These are phyloP conservation scores for Podarcis muralis DNA, from an alignment of 2,113 vertebrate genomes.

Conservation along the genomic window DNA sequence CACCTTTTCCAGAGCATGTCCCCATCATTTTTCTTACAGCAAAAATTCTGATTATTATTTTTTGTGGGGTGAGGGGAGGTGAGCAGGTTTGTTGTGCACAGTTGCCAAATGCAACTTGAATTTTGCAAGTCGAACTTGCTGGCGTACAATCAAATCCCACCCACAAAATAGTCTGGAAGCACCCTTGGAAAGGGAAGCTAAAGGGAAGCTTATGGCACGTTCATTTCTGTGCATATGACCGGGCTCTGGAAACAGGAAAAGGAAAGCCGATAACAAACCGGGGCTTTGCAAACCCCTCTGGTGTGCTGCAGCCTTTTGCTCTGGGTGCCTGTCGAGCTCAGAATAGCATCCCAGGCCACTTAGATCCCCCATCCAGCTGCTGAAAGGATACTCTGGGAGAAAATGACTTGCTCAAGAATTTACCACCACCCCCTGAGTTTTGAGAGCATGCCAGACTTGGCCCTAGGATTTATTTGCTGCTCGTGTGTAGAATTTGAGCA, in stretches of 20 bases:
- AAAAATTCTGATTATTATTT: no score
- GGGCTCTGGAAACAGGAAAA: slow-evolving; percentile 39
- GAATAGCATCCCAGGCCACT: slow-evolving; percentile 44
- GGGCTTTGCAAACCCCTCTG: slow-evolving; percentile 16
- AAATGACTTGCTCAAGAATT: slow-evolving; percentile 33
- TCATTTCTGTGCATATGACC: slow-evolving; percentile 16
- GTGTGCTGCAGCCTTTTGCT: neutral
- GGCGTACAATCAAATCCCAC: no score
- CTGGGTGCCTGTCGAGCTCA: slow-evolving; percentile 48
- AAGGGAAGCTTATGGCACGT: neutral
- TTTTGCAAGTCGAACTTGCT: neutral
- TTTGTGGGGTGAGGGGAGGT: no score
- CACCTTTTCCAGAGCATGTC: no score
- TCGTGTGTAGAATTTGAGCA: neutral
- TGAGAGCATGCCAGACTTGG: slow-evolving; percentile 12
- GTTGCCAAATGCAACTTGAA: no score
- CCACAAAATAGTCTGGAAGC: neutral
- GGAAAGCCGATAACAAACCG: slow-evolving; percentile 27
- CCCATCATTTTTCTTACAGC: no score
- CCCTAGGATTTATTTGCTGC: neutral
- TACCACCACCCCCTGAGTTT: slow-evolving; percentile 25
- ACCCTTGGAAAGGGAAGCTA: slow-evolving; percentile 1
- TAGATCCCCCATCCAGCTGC: slow-evolving; percentile 12
- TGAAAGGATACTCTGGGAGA: slow-evolving; percentile 39
- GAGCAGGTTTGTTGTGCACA: no score